phyloP scores from a whole-genome alignment of 2,113 vertebrate genomes.

The Sebastes schlegelii region DNA sequence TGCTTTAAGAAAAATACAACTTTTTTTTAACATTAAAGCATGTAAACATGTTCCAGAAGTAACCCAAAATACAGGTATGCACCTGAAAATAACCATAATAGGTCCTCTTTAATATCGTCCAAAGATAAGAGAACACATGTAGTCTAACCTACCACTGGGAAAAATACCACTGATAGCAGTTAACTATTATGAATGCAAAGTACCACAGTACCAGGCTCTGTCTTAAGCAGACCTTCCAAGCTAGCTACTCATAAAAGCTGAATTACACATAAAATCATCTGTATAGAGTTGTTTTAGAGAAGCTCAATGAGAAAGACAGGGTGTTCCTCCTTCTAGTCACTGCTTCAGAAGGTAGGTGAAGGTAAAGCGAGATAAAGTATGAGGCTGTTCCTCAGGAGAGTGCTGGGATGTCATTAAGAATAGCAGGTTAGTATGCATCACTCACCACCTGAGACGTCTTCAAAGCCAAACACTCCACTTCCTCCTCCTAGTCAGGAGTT shows the following conservation, averaged over 20 bases:
- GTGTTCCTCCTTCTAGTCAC: not conserved
- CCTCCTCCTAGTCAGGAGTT: constrained; percentile 21
- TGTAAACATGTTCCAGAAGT: too few species aligned
- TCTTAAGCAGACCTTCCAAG: not conserved
- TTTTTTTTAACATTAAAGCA: too few species aligned
- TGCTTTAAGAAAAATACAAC: too few species aligned
- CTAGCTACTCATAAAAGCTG: not conserved
- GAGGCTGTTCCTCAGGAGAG: constrained; percentile 13
- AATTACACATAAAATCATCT: not conserved
- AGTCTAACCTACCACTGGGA: not conserved
- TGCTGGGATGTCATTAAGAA: constrained; percentile 25
- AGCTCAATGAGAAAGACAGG: not conserved
- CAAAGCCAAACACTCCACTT: constrained; percentile 29
- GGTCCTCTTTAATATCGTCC: not conserved
- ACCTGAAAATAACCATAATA: too few species aligned
- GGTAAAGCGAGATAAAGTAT: not conserved
- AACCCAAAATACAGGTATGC: too few species aligned
- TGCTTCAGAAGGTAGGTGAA: not conserved
- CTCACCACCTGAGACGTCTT: constrained; percentile 26
- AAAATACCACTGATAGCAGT: not conserved
- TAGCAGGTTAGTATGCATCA: constrained; percentile 35
- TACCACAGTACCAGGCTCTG: not conserved
- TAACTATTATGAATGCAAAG: not conserved
- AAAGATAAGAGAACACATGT: not conserved
- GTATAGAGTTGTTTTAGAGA: too few species aligned